Conservation (phyloP, 2,888 invertebrate species). For the Megaustenia siamemsis region DNA sequence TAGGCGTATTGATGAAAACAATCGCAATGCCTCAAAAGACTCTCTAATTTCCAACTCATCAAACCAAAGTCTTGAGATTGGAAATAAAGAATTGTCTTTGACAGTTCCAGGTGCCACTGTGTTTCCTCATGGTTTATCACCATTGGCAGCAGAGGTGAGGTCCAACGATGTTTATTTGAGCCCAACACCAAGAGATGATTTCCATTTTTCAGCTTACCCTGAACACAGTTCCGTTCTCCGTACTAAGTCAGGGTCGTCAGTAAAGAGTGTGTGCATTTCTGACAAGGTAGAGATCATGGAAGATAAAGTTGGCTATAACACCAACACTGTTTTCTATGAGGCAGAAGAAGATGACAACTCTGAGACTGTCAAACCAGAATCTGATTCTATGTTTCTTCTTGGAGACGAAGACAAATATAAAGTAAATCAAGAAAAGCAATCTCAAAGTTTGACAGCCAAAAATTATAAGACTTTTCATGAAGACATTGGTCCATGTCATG, state of each 20-base stretch:
- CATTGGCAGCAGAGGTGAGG: background rate
- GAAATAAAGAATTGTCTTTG: background rate
- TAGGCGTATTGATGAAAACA: background rate
- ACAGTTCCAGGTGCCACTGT: background rate
- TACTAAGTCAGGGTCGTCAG: constrained; percentile 21
- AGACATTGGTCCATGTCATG: background rate
- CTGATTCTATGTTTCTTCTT: constrained; percentile 27
- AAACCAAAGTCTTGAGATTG: constrained; percentile 13
- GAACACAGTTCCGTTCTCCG: background rate
- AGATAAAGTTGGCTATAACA: background rate
- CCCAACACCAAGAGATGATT: background rate
- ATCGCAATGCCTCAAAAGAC: constrained; percentile 19
- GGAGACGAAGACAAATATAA: background rate
- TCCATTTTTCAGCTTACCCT: background rate
- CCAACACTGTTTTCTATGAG: constrained; percentile 4
- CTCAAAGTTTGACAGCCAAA: background rate
- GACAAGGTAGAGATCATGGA: constrained; percentile 29
- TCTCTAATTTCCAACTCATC: constrained; percentile 12
- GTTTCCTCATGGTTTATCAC: background rate
- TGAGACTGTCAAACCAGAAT: background rate
- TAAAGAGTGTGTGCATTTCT: constrained; percentile 35
- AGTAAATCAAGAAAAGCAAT: background rate
- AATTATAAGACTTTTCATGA: background rate
- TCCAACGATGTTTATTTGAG: background rate
- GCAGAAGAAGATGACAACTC: background rate